Evolutionary conservation across 2,113 vertebrate species (phyloP).

Genomic region (Heptranchias perlo): DNA sequence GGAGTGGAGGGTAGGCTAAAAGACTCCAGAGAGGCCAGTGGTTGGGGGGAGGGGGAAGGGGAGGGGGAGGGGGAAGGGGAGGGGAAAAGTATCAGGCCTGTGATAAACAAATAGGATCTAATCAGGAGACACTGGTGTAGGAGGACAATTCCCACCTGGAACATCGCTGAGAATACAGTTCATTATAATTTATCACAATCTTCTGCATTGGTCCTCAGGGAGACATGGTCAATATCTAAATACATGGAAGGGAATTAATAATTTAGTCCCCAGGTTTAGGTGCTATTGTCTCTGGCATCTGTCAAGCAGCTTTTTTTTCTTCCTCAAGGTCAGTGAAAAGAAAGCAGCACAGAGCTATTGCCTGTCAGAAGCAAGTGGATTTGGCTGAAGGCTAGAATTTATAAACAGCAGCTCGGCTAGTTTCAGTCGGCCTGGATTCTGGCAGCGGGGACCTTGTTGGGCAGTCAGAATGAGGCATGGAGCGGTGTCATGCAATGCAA

Average conservation of each 20-base stretch:
- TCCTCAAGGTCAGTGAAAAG: not conserved
- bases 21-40: not conserved
- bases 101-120: not conserved
- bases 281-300: not conserved
- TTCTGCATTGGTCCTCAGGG: not conserved
- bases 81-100: not conserved
- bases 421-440: not conserved
- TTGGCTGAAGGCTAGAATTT: not conserved
- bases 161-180: not conserved
- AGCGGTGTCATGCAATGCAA: not conserved
- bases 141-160: not conserved
- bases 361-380: not conserved
- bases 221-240: not conserved
- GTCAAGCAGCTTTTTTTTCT: not conserved
- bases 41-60: not conserved
- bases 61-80: not conserved
- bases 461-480: not conserved
- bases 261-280: not conserved
- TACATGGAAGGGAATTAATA: not conserved
- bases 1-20: too few species aligned
- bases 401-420: not conserved
- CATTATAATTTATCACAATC: not conserved
- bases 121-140: not conserved
- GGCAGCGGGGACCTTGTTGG: not conserved
- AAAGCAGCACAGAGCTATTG: not conserved